phyloP scores from a whole-genome alignment of 2,113 vertebrate genomes.

The Rafetus swinhoei region DNA sequence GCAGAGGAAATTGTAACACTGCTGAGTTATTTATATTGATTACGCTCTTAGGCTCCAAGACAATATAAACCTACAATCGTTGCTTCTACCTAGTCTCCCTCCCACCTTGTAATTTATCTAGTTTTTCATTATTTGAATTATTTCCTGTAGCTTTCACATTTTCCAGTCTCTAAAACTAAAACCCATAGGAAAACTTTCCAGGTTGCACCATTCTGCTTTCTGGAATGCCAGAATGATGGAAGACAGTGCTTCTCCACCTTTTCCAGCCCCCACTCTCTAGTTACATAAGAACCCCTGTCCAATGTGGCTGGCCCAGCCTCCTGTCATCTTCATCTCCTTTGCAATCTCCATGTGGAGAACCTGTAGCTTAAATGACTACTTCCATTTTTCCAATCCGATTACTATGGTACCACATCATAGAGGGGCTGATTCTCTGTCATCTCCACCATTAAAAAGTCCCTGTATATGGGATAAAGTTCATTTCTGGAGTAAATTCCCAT shows the following conservation, averaged over 20 bases:
- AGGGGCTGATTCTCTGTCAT: neutral
- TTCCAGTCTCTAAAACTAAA: conserved; percentile 5
- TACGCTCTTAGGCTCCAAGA: neutral
- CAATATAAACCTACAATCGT: neutral
- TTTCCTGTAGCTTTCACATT: neutral
- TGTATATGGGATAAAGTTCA: neutral
- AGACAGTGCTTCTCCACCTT: neutral
- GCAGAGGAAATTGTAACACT: neutral
- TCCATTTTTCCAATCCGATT: neutral
- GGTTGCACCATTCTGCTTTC: neutral
- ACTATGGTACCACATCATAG: neutral
- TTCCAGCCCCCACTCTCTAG: neutral
- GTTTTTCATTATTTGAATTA: neutral
- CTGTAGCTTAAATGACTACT: neutral
- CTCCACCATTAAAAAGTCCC: neutral
- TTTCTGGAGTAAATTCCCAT: neutral
- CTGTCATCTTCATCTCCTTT: neutral
- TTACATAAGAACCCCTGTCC: neutral
- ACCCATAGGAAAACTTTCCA: neutral
- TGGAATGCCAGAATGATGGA: neutral
- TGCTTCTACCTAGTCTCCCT: neutral
- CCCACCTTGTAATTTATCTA: neutral
- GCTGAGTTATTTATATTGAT: conserved; percentile 11
- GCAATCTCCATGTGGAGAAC: neutral
- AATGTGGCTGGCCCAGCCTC: neutral